Evolutionary conservation across 2,888 invertebrate species (phyloP).

Genomic region (Nemurella pictetii): DNA sequence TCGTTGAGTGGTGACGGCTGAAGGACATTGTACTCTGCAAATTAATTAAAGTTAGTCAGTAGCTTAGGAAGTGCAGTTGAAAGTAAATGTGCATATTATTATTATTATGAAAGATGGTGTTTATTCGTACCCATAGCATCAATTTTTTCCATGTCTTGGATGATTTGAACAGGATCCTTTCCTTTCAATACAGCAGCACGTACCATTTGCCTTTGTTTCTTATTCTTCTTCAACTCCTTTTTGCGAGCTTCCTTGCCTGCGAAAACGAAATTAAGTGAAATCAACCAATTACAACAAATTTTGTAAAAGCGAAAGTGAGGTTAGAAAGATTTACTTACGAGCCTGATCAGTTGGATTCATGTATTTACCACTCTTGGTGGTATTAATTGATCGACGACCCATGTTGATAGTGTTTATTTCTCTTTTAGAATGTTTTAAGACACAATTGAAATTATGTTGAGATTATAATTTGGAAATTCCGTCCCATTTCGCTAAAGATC

Average conservation of each 20-base stretch:
- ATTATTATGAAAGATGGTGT: neutral
- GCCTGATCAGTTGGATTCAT: constrained; percentile 99
- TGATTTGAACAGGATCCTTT: constrained; percentile 93
- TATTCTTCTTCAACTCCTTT: constrained; percentile 97
- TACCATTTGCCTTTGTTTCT: constrained; percentile 94
- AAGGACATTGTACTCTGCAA: constrained; percentile 88
- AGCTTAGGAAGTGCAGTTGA: neutral
- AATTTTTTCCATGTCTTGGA: constrained; percentile 95
- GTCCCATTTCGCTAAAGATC: too few relatives aligned
- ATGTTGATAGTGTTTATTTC: too few relatives aligned
- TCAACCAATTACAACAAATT: neutral
- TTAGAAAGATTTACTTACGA: constrained; percentile 66
- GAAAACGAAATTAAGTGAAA: neutral
- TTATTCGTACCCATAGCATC: constrained; percentile 89
- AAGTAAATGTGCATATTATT: constrained; percentile 14
- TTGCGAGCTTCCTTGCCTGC: constrained; percentile 95
- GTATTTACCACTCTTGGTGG: constrained; percentile 99
- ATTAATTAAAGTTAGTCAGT: constrained; percentile 39
- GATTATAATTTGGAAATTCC: too few relatives aligned
- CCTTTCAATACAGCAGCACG: constrained; percentile 95
- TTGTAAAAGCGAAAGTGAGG: neutral
- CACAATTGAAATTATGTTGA: too few relatives aligned
- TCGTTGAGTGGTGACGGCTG: constrained; percentile 95
- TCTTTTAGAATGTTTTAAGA: too few relatives aligned
- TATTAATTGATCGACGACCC: constrained; percentile 96